Conservation (phyloP, 2,888 invertebrate species). For the Tipula unca region DNA sequence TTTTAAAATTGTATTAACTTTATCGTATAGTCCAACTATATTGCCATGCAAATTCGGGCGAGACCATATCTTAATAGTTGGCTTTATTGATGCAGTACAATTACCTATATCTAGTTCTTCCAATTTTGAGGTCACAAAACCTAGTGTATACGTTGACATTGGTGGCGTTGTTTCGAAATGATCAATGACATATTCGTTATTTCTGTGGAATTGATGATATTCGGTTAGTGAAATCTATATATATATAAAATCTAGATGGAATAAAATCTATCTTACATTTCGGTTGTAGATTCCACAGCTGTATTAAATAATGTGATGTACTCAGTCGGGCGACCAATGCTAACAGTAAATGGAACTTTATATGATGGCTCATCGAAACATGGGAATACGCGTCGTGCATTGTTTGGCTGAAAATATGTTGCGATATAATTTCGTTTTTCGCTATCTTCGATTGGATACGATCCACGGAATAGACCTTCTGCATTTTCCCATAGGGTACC, state of each 20-base stretch:
- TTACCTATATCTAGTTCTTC: conserved; percentile 29
- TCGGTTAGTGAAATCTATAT: neutral
- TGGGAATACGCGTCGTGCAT: conserved; percentile 68
- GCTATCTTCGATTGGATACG: conserved; percentile 46
- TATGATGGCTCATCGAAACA: conserved; percentile 73
- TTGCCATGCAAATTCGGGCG: conserved; percentile 43
- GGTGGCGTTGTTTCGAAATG: conserved; percentile 62
- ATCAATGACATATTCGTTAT: conserved; percentile 49
- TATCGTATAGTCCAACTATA: conserved; percentile 46
- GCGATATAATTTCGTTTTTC: conserved; percentile 49
- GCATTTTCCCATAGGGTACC: conserved; percentile 56
- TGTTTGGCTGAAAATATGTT: conserved; percentile 60
- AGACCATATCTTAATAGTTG: conserved; percentile 42
- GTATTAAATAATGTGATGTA: conserved; percentile 54
- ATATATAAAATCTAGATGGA: neutral
- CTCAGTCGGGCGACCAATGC: conserved; percentile 52
- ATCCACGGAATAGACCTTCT: conserved; percentile 61
- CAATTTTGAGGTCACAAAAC: conserved; percentile 62
- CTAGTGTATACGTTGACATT: conserved; percentile 69
- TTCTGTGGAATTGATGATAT: conserved; percentile 20
- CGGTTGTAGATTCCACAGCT: conserved; percentile 47
- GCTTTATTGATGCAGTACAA: conserved; percentile 26
- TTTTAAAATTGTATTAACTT: conserved; percentile 49
- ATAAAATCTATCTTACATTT: conserved; percentile 47
- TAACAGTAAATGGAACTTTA: conserved; percentile 62